Conservation (phyloP, 2,888 invertebrate species). For the Xestia c-nigrum region DNA sequence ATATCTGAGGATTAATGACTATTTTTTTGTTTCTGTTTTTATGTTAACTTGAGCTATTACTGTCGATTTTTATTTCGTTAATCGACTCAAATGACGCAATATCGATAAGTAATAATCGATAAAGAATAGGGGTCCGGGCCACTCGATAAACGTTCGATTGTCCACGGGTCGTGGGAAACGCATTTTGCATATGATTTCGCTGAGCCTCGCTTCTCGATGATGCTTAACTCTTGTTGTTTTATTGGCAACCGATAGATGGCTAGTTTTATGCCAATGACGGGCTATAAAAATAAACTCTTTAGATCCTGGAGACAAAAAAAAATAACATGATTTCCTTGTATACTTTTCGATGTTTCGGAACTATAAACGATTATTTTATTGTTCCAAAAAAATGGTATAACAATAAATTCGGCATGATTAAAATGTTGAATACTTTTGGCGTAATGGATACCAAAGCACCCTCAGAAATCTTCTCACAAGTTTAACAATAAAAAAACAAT, state of each 20-base stretch:
- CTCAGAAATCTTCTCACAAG: background rate
- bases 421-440: background rate
- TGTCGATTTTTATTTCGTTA: slow-evolving; percentile 30
- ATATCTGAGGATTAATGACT: background rate
- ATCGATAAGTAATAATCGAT: slow-evolving; percentile 62
- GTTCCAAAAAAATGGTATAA: background rate
- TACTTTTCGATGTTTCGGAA: slow-evolving; percentile 11
- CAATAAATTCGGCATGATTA: slow-evolving; percentile 18
- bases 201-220: slow-evolving; percentile 63
- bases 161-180: slow-evolving; percentile 81
- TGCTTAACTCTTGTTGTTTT: slow-evolving; percentile 61
- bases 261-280: slow-evolving; percentile 55
- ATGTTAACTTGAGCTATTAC: slow-evolving; percentile 6
- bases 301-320: slow-evolving; percentile 10
- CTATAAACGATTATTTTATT: background rate
- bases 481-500: too few relatives aligned
- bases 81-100: slow-evolving; percentile 50
- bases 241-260: slow-evolving; percentile 55
- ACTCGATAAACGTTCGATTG: slow-evolving; percentile 82
- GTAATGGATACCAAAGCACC: background rate
- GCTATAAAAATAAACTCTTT: slow-evolving; percentile 57
- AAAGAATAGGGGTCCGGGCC: slow-evolving; percentile 70
- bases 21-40: slow-evolving; percentile 27
- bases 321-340: slow-evolving; percentile 23
- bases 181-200: slow-evolving; percentile 84